Evolutionary conservation across 2,888 invertebrate genomes (phyloP).

Genomic region (Brachypalpus laphriformis): DNA sequence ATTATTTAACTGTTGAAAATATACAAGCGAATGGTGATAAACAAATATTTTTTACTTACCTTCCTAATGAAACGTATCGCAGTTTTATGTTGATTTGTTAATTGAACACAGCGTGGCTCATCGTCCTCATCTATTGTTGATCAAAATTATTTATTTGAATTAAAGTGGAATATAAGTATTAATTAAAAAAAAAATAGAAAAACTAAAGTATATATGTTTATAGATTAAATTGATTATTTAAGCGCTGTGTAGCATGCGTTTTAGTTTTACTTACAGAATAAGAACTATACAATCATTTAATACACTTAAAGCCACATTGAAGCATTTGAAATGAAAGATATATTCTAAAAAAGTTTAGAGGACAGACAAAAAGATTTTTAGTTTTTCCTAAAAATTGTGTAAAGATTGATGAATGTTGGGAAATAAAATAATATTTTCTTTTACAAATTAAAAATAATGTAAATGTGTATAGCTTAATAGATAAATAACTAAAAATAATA

Average conservation of each 20-base stretch:
- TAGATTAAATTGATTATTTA: not conserved
- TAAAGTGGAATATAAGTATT: constrained; percentile 24
- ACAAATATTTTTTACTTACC: constrained; percentile 84
- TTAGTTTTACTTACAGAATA: not conserved
- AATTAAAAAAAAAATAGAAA: not conserved
- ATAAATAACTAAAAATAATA: not conserved
- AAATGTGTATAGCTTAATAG: not conserved
- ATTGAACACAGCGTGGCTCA: constrained; percentile 90
- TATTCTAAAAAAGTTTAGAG: not conserved
- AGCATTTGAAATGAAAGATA: not conserved
- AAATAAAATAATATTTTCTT: not conserved
- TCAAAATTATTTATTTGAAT: constrained; percentile 46
- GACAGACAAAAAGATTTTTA: not conserved
- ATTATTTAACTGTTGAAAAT: not conserved
- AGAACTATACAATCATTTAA: not conserved
- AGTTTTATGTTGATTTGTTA: constrained; percentile 94
- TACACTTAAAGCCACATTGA: not conserved
- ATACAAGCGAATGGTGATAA: constrained; percentile 25
- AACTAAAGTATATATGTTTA: not conserved
- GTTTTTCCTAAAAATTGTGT: not conserved
- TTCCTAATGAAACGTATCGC: constrained; percentile 96
- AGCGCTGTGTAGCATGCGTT: constrained; percentile 5
- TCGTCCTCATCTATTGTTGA: constrained; percentile 88
- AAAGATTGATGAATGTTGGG: not conserved
- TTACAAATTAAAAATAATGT: not conserved